Percentiles rank a stretch among this genome's conserved stretches.
phyloP scores from a whole-genome alignment of 2,797 vertebrate genomes.

The Neosilurus hyrtlii region DNA sequence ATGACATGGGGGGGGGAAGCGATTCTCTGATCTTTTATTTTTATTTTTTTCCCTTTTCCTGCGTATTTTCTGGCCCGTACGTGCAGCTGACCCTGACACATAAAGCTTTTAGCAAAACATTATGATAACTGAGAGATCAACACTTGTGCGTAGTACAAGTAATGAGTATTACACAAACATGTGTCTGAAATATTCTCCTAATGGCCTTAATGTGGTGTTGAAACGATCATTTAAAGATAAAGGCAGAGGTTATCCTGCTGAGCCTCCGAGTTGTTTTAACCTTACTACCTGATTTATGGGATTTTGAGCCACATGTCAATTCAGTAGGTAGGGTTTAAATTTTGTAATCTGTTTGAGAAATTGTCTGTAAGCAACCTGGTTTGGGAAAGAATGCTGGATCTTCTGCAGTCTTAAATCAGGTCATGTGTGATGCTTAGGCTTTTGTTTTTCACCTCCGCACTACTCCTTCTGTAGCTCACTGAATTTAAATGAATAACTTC shows the following conservation, averaged over 20 bases:
- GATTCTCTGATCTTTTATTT: not conserved
- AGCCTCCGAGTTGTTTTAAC: not conserved
- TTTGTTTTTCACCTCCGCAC: not conserved
- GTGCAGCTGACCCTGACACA: not conserved
- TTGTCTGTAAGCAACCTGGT: not conserved
- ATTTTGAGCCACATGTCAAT: not conserved
- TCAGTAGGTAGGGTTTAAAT: not conserved
- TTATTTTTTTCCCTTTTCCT: not conserved
- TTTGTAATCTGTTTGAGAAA: slow-evolving; percentile 5
- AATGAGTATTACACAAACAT: slow-evolving; percentile 10
- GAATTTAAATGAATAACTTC: not conserved
- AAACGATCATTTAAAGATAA: slow-evolving; percentile 23
- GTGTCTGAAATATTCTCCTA: slow-evolving; percentile 18
- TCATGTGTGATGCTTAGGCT: not conserved
- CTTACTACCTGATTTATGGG: slow-evolving; percentile 14
- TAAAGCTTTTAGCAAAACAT: not conserved
- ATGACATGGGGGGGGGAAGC: too few relatives aligned
- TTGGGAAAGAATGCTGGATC: not conserved
- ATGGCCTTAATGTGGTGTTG: not conserved
- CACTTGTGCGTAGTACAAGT: not conserved
- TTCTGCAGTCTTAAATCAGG: not conserved
- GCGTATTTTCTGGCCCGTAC: not conserved
- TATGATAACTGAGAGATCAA: not conserved
- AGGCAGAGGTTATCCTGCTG: slow-evolving; percentile 9
- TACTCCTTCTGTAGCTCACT: not conserved